Base-by-base conservation (phyloP, 2,113 vertebrate genomes). In the Axis porcinus region DNA sequence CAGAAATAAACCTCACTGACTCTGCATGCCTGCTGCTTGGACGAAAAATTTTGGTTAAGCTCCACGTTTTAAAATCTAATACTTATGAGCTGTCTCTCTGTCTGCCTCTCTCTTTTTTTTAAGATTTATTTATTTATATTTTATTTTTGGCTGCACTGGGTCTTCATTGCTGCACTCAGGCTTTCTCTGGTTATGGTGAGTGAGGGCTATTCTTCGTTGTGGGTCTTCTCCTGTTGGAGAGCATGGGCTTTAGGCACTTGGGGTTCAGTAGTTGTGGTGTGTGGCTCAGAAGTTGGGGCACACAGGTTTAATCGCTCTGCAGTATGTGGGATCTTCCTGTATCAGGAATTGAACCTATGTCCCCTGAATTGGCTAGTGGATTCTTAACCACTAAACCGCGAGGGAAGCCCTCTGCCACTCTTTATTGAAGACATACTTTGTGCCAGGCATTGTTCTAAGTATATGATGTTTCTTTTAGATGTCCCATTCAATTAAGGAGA, bases 1-100 rank as follows among this genome's bases (percentile, higher is more conserved):
- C 57, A 91, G 54, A 93, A 95, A 97, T 96, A 95, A 91, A 93
- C 33, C 45, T 83, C 79, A 60, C n/a, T 40, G 81, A 60, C 50
- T 95, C 50, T 78, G 33, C 57, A 67, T 10, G 27, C 57, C 82
- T 91, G 60, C 67, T 47, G 50, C 47, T 83, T 64, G 52, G 33
- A 94, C 14, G 21, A 50, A 52, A 52, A n/a, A 17, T 17, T 23
- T 74, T 55, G 70, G 50, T 55, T 90, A 36, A 47, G 12, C 43
- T 78, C n/a, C 57, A n/a, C 25, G 57, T 97, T 88, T 90, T 91
- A 45, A 95, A 88, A 70, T 40, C 27, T 30, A 33, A 74, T 33
- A 6, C 55, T 40, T 64, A 60, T 36, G 57, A 79, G 45, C 3
- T 23, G 13, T 27, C 6, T 55, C 14, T 74, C 57, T 23, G 23